Evolutionary conservation across 2,797 vertebrate species (phyloP), one percentile per base, ranked within the genome.

Genomic region (Perodicticus potto): DNA sequence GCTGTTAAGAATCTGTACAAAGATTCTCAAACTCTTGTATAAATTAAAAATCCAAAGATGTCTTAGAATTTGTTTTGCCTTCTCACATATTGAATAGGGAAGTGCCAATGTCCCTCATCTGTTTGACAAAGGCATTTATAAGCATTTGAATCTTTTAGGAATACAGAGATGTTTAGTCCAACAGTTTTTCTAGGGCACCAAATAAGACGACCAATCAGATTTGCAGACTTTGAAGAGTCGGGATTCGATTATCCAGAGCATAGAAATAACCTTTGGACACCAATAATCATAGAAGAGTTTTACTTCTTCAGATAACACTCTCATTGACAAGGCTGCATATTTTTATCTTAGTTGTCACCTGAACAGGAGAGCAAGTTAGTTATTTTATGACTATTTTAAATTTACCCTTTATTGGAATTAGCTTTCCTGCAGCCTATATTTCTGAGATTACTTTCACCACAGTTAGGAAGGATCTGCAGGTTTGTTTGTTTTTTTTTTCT

Each of bases 301-400:
- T 91, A 49, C 34, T 87, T 82, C 57, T 65, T 27, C 1, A 80
- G 32, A 84, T 72, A 70, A 13, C 2, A 16, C 55, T 82, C 65
- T 14, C 34, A 49, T 67, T 70, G 53, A 45, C n/a, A 73, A 37
- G 16, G 22, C 43, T 87, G 12, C 69, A 63, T 3, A 13, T 77
- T 85, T 89, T 89, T 43, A 49, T n/a, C 57, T 88, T 12, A 17
- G 55, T 73, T 49, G 55, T 59, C n/a, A 27, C 43, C 57, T 77
- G 69, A 90, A 74, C 9, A 10, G 11, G 40, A 90, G 63, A 45
- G 29, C 5, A 34, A n/a, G 16, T 8, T 72, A 34, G 6, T 69
- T 70, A 45, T 85, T 77, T 86, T 73, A n/a, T 45, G 73, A 61
- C 49, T 40, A 13, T 89, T 92, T 91, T 88, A 49, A 86, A 3